Evolutionary conservation across 1,140 invertebrate species (phyloP).

Genomic region (Drosophila sechellia): DNA sequence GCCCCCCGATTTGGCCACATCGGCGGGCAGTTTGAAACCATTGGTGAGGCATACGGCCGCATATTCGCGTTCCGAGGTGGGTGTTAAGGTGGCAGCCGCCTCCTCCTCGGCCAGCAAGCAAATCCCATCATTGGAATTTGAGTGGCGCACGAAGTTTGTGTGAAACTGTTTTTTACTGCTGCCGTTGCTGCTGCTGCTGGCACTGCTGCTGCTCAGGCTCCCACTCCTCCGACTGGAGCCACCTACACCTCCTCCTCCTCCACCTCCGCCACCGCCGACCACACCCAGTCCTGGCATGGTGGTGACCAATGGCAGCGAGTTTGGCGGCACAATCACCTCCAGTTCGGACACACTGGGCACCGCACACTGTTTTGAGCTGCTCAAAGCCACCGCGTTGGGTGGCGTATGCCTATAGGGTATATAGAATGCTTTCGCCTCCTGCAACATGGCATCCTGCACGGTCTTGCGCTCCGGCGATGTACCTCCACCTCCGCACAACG

Average conservation of each 20-base stretch:
- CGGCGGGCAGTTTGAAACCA: constrained; percentile 74
- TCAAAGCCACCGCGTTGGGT: constrained; percentile 64
- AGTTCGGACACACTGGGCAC: constrained; percentile 47
- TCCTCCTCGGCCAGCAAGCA: constrained; percentile 80
- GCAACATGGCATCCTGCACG: constrained; percentile 59
- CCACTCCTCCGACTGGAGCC: constrained; percentile 58
- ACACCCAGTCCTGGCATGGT: constrained; percentile 55
- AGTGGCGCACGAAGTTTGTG: constrained; percentile 77
- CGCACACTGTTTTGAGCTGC: constrained; percentile 65
- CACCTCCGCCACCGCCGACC: constrained; percentile 11
- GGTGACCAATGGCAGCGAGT: constrained; percentile 65
- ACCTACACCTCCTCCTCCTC: constrained; percentile 13
- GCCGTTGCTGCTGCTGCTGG: constrained; percentile 65
- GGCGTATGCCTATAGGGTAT: constrained; percentile 78
- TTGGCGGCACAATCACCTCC: constrained; percentile 68
- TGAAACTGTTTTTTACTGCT: constrained; percentile 76
- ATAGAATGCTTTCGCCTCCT: constrained; percentile 71
- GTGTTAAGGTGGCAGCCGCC: constrained; percentile 75
- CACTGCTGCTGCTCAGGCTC: constrained; percentile 75
- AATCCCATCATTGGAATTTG: constrained; percentile 82
- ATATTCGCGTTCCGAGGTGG: constrained; percentile 75
- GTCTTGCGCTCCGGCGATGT: constrained; percentile 62
- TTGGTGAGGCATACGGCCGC: constrained; percentile 65
- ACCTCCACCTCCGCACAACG: constrained; percentile 45
- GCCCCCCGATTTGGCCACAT: constrained; percentile 42